Evolutionary conservation across 2,888 invertebrate genomes (phyloP).

Genomic region (Calameuta filiformis): DNA sequence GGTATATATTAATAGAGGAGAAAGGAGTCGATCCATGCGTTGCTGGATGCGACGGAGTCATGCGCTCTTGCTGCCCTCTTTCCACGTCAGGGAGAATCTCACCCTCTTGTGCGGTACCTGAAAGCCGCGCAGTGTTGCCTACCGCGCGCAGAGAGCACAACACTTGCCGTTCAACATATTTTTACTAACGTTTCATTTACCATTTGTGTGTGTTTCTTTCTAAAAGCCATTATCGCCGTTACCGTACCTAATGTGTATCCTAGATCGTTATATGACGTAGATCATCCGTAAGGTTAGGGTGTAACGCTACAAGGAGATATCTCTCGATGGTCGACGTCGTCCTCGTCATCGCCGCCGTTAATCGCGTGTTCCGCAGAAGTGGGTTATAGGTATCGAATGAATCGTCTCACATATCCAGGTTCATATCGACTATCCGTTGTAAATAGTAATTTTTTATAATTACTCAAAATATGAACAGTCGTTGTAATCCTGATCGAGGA

Average conservation of each 20-base stretch:
- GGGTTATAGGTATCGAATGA: neutral
- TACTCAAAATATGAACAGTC: neutral
- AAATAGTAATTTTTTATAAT: conserved; percentile 9
- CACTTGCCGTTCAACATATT: conserved; percentile 48
- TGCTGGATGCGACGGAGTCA: conserved; percentile 54
- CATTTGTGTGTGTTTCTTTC: conserved; percentile 36
- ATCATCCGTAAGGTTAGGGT: conserved; percentile 15
- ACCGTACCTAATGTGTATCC: conserved; percentile 6
- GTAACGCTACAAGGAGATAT: neutral
- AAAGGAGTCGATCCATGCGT: conserved; percentile 55
- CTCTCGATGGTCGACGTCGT: neutral
- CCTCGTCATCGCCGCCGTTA: neutral
- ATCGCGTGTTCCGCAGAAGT: neutral
- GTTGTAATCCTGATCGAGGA: neutral
- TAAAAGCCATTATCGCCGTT: conserved; percentile 22
- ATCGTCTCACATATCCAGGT: conserved; percentile 45
- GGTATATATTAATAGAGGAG: conserved; percentile 36
- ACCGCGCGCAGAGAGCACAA: conserved; percentile 56
- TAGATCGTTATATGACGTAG: conserved; percentile 6
- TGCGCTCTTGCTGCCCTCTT: conserved; percentile 49
- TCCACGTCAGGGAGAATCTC: conserved; percentile 14
- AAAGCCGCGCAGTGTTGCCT: conserved; percentile 52
- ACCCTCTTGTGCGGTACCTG: conserved; percentile 30
- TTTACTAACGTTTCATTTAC: conserved; percentile 34
- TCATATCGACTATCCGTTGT: conserved; percentile 47